Percentiles rank a stretch among this genome's conserved stretches.
phyloP scores from a whole-genome alignment of 1,140 invertebrate species.

The Euglossa dilemma region DNA sequence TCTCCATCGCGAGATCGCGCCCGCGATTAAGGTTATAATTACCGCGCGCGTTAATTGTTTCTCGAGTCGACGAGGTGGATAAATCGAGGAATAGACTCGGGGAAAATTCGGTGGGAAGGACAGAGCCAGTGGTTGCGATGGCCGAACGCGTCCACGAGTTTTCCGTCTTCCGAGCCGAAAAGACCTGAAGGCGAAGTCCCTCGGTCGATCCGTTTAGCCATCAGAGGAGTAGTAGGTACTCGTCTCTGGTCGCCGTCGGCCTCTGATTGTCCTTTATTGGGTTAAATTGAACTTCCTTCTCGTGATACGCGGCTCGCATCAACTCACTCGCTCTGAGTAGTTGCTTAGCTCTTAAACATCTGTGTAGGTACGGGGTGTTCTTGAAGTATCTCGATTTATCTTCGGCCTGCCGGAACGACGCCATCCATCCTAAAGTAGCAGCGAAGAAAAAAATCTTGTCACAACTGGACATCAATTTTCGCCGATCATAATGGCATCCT shows the following conservation, averaged over 20 bases:
- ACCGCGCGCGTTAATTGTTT: not conserved
- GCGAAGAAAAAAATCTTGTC: slow-evolving; percentile 7
- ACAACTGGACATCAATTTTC: not conserved
- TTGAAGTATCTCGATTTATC: slow-evolving; percentile 73
- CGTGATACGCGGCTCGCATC: slow-evolving; percentile 82
- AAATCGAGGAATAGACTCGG: too few species aligned
- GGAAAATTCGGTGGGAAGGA: too few species aligned
- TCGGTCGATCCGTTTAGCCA: slow-evolving; percentile 74
- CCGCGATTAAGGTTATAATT: not conserved
- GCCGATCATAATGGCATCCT: not conserved
- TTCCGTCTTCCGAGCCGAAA: slow-evolving; percentile 68
- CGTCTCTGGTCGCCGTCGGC: slow-evolving; percentile 80
- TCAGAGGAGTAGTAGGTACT: slow-evolving; percentile 78
- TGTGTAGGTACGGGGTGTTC: slow-evolving; percentile 79
- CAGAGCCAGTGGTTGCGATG: not conserved
- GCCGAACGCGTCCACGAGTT: slow-evolving; percentile 16
- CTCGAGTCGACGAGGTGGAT: not conserved
- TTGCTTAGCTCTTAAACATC: slow-evolving; percentile 80
- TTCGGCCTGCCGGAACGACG: slow-evolving; percentile 20
- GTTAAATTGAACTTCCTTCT: slow-evolving; percentile 84
- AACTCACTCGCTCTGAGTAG: slow-evolving; percentile 81
- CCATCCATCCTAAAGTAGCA: not conserved
- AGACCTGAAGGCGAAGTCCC: slow-evolving; percentile 70
- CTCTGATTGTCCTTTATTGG: slow-evolving; percentile 83
- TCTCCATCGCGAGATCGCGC: not conserved